Evolutionary conservation across 2,888 invertebrate genomes (phyloP).

Genomic region (Helicoverpa assulta): DNA sequence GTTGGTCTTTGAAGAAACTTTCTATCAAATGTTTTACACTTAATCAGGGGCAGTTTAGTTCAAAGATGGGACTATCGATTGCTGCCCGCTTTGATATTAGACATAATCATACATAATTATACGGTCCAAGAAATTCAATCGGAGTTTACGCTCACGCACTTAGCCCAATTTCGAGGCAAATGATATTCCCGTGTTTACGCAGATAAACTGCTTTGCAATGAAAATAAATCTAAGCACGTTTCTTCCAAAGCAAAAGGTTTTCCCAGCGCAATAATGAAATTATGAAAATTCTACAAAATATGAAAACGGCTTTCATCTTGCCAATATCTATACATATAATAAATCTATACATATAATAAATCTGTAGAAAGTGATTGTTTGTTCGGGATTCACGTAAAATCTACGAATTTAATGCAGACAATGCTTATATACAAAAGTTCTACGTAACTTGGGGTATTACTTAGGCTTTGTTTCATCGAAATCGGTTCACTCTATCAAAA

Average conservation of each 20-base stretch:
- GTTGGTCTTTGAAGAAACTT: slow-evolving; percentile 9
- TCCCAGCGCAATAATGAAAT: slow-evolving; percentile 22
- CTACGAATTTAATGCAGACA: too few species aligned
- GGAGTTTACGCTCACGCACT: slow-evolving; percentile 35
- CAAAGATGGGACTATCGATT: slow-evolving; percentile 38
- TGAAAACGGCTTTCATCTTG: slow-evolving; percentile 7
- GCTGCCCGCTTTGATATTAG: slow-evolving; percentile 47
- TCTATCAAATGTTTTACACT: slow-evolving; percentile 29
- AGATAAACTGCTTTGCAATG: slow-evolving; percentile 15
- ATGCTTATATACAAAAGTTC: too few species aligned
- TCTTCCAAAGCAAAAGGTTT: slow-evolving; percentile 6
- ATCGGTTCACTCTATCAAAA: too few species aligned
- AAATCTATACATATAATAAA: too few species aligned
- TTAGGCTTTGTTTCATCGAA: too few species aligned
- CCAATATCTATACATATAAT: too few species aligned
- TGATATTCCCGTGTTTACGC: slow-evolving; percentile 19
- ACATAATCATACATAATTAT: slow-evolving; percentile 55
- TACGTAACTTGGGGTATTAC: too few species aligned
- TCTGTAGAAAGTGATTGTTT: too few species aligned
- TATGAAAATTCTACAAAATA: slow-evolving; percentile 15
- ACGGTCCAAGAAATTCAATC: slow-evolving; percentile 45
- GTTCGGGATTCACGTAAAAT: too few species aligned
- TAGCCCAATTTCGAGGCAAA: slow-evolving; percentile 26
- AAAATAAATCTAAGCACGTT: slow-evolving; percentile 22
- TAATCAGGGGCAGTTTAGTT: slow-evolving; percentile 14